Evolutionary conservation across 2,113 vertebrate genomes (phyloP).

Genomic region (Burhinus oedicnemus): DNA sequence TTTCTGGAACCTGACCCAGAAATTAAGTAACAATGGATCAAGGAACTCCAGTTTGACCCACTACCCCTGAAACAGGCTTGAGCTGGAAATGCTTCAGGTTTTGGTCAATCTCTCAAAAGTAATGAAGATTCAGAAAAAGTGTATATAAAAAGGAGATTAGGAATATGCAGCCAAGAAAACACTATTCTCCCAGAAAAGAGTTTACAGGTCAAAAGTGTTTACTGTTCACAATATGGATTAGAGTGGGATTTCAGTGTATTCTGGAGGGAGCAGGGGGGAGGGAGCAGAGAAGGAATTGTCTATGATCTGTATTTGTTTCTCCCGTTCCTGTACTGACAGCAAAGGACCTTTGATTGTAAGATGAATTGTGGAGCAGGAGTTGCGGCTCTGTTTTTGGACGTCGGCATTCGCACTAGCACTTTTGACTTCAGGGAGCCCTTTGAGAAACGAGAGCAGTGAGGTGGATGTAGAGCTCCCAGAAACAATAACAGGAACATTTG

Average conservation of each 20-base stretch:
- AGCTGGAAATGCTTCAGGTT: conserved; percentile 48
- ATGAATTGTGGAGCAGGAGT: conserved; percentile 50
- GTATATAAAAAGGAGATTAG: background rate
- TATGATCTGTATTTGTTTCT: conserved; percentile 7
- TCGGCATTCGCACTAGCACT: background rate
- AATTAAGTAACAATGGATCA: conserved; percentile 63
- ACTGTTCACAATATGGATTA: conserved; percentile 14
- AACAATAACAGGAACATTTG: conserved; percentile 64
- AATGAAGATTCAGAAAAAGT: conserved; percentile 9
- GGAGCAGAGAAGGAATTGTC: conserved; percentile 25
- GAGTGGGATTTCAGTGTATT: background rate
- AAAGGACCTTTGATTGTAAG: conserved; percentile 47
- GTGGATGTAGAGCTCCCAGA: conserved; percentile 34
- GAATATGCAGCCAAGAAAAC: conserved; percentile 32
- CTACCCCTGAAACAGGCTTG: background rate
- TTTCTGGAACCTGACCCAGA: conserved; percentile 71
- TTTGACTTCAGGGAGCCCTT: conserved; percentile 19
- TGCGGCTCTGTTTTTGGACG: background rate
- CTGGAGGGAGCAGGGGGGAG: background rate
- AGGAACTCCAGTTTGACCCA: conserved; percentile 66
- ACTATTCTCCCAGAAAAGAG: background rate
- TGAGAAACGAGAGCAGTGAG: conserved; percentile 16
- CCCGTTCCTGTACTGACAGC: conserved; percentile 62
- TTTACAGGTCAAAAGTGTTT: conserved; percentile 12
- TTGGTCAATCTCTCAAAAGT: conserved; percentile 16